Conservation (phyloP, 2,888 invertebrate genomes). For the Conops quadrifasciatus region DNA sequence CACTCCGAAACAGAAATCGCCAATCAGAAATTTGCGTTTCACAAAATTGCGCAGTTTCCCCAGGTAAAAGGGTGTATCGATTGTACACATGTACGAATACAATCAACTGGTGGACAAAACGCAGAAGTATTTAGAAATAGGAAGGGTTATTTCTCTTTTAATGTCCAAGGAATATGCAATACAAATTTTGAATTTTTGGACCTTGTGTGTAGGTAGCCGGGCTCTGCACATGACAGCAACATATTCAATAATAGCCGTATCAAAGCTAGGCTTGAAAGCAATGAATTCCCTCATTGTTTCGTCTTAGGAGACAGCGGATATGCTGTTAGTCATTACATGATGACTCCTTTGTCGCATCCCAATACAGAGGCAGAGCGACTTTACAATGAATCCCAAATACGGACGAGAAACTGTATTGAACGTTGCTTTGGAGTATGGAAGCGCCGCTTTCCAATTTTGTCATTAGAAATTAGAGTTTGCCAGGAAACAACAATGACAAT, state of each 20-base stretch:
- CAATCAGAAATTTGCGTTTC: too few species aligned
- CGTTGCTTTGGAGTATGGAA: constrained; percentile 5
- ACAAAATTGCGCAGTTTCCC: too few species aligned
- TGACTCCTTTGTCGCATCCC: constrained; percentile 1
- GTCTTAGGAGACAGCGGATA: constrained; percentile 4
- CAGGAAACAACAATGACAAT: constrained; percentile 9
- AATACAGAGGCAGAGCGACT: not conserved
- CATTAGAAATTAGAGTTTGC: not conserved
- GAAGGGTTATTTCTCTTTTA: not conserved
- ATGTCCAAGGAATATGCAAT: constrained; percentile 26
- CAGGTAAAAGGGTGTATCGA: too few species aligned
- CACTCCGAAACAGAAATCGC: too few species aligned
- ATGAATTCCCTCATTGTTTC: constrained; percentile 3
- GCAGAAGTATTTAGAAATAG: not conserved
- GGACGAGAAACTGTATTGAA: constrained; percentile 12
- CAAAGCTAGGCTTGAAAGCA: constrained; percentile 15
- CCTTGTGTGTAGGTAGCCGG: constrained; percentile 25
- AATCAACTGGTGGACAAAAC: not conserved
- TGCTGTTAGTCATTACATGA: not conserved
- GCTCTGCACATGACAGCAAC: constrained; percentile 26
- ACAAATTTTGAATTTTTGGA: constrained; percentile 17
- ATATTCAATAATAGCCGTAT: constrained; percentile 31
- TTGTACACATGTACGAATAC: not conserved
- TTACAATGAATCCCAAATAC: not conserved
- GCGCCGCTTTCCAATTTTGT: not conserved